Evolutionary conservation across 2,797 vertebrate genomes (phyloP), one percentile per base, ranked within the genome.

Genomic region (Philypnodon macrostomus): DNA sequence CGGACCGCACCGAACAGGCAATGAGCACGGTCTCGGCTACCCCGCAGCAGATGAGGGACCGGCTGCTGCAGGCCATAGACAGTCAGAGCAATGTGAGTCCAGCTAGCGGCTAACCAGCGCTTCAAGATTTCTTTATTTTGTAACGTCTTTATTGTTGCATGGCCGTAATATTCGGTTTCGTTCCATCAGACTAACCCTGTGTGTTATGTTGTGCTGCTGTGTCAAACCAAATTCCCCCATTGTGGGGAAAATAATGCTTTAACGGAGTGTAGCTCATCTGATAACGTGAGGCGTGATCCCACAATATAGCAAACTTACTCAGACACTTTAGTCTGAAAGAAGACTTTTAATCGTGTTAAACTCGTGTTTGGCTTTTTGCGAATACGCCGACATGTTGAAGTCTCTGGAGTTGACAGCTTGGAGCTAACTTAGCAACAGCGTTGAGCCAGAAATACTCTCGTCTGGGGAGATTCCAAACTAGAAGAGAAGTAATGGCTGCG

Each of bases 1-100:
- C 89, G 91, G 88, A 90, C 88, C 89, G 82, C 79, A 89, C 85
- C 87, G 79, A 90, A 88, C 92, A 90, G 94, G 94, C 94, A 92
- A 97, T 98, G 95, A 97, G 94, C 94, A 92, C 94, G 93, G 94
- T 93, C 92, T 91, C 93, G 81, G 93, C 91, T 88, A 95, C 94
- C 89, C 94, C 95, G 94, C 95, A 94, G 95, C 94, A 95, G 93
- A 95, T 98, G 91, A 96, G 90, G 93, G 95, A 97, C 92, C 93
- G 93, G 93, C 95, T 98, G 94, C 93, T 97, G 91, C 92, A 94
- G 94, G 95, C 95, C 95, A 91, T 96, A 91, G 95, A 97, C 91
- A 88, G 90, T 88, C 92, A 94, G 67, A 97, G 93, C 91, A 98
- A 96, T 91, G 95, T 98, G 90, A 94, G 95, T 92, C 44, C 30